Percentiles rank a stretch among this genome's conserved stretches.
Conservation (phyloP, 1,140 invertebrate species). For the Idris sp. region DNA sequence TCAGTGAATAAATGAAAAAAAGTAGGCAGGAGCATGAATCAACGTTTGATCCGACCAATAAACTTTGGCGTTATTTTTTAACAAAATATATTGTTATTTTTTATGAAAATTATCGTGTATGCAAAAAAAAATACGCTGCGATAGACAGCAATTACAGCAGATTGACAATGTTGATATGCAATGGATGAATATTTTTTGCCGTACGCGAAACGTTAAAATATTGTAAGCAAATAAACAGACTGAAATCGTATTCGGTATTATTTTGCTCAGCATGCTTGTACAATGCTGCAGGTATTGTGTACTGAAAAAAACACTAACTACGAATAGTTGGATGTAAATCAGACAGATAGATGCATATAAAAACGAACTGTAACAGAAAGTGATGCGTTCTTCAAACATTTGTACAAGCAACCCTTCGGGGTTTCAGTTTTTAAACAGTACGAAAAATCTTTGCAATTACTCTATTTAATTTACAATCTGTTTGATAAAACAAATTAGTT, state of each 20-base stretch:
- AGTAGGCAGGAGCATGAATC: conserved; percentile 10
- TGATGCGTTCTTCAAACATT: conserved; percentile 31
- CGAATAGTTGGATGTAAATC: conserved; percentile 22
- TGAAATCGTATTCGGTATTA: conserved; percentile 1
- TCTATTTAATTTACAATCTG: too few species aligned
- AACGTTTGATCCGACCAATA: conserved; percentile 18
- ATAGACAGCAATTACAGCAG: too few species aligned
- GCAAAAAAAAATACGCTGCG: too few species aligned
- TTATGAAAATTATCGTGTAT: too few species aligned
- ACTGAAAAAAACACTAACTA: conserved; percentile 2
- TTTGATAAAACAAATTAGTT: too few species aligned
- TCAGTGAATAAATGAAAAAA: too few species aligned
- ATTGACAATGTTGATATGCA: too few species aligned
- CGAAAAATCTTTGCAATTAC: too few species aligned
- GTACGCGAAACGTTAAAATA: too few species aligned
- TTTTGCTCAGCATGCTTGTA: background rate
- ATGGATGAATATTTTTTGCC: background rate
- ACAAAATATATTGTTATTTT: too few species aligned
- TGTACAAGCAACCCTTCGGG: conserved; percentile 10
- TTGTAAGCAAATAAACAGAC: conserved; percentile 21
- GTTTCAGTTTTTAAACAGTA: too few species aligned
- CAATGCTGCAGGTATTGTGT: conserved; percentile 2
- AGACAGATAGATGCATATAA: conserved; percentile 4
- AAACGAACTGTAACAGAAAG: conserved; percentile 28
- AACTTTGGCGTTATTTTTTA: background rate